These are phyloP conservation scores for Diphyllodes magnificus DNA, from an alignment of 2,113 vertebrate genomes.

Conservation along the genomic window DNA sequence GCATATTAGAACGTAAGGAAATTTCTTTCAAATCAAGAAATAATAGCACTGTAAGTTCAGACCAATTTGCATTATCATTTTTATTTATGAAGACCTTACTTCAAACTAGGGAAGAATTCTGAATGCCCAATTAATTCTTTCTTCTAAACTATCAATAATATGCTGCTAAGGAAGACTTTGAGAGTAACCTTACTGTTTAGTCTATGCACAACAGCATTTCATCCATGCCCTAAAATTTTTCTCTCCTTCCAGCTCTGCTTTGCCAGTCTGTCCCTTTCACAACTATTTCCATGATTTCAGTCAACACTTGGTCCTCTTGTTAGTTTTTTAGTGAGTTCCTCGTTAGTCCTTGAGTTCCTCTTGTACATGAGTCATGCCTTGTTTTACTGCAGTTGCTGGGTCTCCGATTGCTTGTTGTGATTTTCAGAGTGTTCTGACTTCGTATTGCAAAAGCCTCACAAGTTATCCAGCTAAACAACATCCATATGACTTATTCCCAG, in stretches of 20 bases:
- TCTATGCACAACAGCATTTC: accelerated
- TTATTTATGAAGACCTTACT: neutral
- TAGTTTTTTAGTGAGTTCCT: neutral
- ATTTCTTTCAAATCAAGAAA: neutral
- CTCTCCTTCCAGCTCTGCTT: neutral
- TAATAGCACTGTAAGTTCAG: neutral
- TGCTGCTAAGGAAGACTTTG: neutral
- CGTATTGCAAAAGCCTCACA: neutral
- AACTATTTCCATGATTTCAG: neutral
- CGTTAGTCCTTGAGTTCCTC: neutral
- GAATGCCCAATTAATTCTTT: neutral
- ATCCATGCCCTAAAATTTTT: neutral
- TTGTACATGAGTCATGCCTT: neutral
- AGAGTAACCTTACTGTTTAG: neutral
- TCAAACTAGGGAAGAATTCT: neutral
- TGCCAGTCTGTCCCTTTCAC: neutral
- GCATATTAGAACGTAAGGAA: neutral
- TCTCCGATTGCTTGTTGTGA: neutral
- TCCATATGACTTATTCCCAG: neutral
- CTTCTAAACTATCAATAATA: neutral
- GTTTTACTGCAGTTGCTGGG: neutral
- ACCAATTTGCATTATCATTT: neutral
- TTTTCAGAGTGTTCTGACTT: neutral
- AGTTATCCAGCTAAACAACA: neutral
- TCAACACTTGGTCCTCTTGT: neutral